Conservation (phyloP, 2,888 invertebrate genomes). For the Acanthococcus lagerstroemiae region DNA sequence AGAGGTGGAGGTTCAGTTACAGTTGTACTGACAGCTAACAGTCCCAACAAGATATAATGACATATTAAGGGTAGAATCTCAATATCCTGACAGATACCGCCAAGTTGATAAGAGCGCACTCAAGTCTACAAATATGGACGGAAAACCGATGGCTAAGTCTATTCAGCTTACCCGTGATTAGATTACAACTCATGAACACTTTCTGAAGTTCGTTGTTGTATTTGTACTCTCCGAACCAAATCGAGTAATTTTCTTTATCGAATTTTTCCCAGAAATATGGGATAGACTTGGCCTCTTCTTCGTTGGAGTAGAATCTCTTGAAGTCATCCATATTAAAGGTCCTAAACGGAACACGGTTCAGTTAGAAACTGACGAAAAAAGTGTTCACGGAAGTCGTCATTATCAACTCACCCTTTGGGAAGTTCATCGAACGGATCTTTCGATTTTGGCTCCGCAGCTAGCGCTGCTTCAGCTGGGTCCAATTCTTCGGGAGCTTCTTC, state of each 20-base stretch:
- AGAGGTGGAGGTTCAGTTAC: too few relatives aligned
- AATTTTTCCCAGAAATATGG: slow-evolving; percentile 99
- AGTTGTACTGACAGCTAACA: too few relatives aligned
- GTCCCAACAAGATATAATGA: too few relatives aligned
- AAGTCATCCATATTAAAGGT: slow-evolving; percentile 93
- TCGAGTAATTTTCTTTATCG: slow-evolving; percentile 88
- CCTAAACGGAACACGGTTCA: slow-evolving; percentile 44
- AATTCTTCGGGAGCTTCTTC: slow-evolving; percentile 50
- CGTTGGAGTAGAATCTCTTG: slow-evolving; percentile 94
- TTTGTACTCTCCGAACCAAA: slow-evolving; percentile 96
- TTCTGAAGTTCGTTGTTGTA: slow-evolving; percentile 83
- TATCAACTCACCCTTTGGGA: slow-evolving; percentile 62
- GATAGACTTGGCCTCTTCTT: slow-evolving; percentile 83
- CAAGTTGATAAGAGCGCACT: neutral
- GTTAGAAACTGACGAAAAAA: neutral
- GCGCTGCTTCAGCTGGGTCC: slow-evolving; percentile 49
- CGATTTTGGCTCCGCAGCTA: slow-evolving; percentile 66
- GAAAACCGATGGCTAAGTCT: slow-evolving; percentile 1
- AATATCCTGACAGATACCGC: neutral
- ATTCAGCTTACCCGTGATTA: slow-evolving; percentile 63
- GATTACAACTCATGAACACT: slow-evolving; percentile 97
- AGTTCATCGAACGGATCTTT: slow-evolving; percentile 85
- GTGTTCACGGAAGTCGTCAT: neutral
- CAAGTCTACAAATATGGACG: neutral
- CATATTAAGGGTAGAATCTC: neutral